A percentile compares a stretch with the other conserved stretches of the same genome.
Conservation (phyloP, 2,797 vertebrate genomes). For the Arctocebus calabarensis region DNA sequence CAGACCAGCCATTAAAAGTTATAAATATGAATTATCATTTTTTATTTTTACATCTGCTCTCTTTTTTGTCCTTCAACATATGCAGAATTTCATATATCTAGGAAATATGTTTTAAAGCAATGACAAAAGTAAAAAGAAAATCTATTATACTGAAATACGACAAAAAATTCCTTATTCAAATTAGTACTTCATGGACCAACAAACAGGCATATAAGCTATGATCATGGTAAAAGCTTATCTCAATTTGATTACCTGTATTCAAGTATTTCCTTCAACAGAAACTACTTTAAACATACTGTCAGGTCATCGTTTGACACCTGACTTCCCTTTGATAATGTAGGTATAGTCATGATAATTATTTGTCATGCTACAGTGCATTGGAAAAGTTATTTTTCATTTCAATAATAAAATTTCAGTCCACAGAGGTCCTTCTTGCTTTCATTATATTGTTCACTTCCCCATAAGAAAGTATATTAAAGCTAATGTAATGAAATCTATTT, state of each 20-base stretch:
- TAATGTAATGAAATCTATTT: neutral
- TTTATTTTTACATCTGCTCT: neutral
- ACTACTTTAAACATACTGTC: constrained; percentile 15
- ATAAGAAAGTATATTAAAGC: constrained; percentile 47
- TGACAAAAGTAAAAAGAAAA: neutral
- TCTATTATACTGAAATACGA: neutral
- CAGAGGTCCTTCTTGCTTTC: neutral
- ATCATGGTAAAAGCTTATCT: neutral
- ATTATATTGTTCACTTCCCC: neutral
- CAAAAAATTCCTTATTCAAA: constrained; percentile 38
- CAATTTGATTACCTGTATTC: neutral
- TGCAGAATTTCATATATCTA: neutral
- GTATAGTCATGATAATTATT: neutral
- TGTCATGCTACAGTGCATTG: neutral
- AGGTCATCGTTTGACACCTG: neutral
- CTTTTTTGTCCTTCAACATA: neutral
- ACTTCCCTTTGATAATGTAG: neutral
- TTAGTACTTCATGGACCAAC: neutral
- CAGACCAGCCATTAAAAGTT: neutral
- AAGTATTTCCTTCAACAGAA: constrained; percentile 42
- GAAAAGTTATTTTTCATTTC: constrained; percentile 44
- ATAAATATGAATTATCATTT: neutral
- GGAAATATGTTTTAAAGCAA: neutral
- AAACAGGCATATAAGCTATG: neutral
- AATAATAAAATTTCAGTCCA: neutral